These are phyloP conservation scores for Panthera uncia DNA, from an alignment of 2,113 vertebrate genomes.

Conservation along the genomic window DNA sequence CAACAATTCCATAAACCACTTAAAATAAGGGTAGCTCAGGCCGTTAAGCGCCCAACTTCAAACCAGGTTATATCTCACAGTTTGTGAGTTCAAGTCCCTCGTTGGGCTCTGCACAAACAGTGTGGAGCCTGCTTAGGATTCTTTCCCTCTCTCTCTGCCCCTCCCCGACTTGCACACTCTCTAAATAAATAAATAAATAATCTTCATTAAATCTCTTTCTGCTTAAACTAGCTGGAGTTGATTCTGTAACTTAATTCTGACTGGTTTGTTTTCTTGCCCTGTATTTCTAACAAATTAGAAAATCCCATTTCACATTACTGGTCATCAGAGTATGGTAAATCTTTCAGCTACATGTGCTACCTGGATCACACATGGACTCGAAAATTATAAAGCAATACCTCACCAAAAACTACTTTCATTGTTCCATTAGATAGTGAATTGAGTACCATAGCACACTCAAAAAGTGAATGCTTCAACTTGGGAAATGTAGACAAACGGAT, in stretches of 20 bases:
- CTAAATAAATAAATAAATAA: too few species aligned
- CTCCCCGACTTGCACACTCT: too few species aligned
- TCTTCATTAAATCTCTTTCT: slow-evolving; percentile 22
- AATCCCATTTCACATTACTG: neutral
- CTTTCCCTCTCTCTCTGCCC: too few species aligned
- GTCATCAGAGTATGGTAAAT: slow-evolving; percentile 12
- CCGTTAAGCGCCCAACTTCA: too few species aligned
- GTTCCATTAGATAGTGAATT: slow-evolving; percentile 17
- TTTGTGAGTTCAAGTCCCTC: too few species aligned
- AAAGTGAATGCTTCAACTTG: neutral
- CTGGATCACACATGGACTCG: slow-evolving; percentile 19
- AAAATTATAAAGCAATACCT: neutral
- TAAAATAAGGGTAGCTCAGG: neutral
- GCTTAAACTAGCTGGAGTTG: slow-evolving; percentile 4
- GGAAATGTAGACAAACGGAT: neutral
- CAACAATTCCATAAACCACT: neutral
- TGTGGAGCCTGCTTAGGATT: too few species aligned
- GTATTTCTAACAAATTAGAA: slow-evolving; percentile 13
- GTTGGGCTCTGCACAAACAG: too few species aligned
- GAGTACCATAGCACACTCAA: neutral
- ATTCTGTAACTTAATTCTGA: slow-evolving; percentile 9
- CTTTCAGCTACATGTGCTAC: neutral
- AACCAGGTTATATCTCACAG: too few species aligned
- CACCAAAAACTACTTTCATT: slow-evolving; percentile 2
- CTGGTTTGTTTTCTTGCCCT: neutral